Evolutionary conservation across 2,113 vertebrate genomes (phyloP).

Genomic region (Corythornis madagascariensis): DNA sequence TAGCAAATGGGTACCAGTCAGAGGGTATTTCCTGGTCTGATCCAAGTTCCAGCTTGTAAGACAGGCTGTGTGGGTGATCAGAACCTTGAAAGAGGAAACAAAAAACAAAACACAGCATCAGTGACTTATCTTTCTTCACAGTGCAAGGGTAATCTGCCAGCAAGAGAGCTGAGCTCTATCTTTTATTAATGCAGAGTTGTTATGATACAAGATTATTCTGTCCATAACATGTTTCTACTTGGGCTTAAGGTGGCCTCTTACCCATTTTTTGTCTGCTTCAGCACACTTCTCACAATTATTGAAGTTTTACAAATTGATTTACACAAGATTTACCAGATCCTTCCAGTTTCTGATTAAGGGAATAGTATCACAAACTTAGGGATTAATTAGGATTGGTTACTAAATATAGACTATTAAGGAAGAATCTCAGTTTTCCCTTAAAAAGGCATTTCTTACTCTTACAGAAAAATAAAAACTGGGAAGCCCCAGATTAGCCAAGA

Average conservation of each 20-base stretch:
- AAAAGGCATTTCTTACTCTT: not conserved
- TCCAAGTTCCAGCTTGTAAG: constrained; percentile 93
- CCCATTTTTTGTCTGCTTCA: not conserved
- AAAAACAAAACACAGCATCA: not conserved
- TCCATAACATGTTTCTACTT: not conserved
- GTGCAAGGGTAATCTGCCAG: not conserved
- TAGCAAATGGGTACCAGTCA: constrained; percentile 92
- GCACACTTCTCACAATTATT: not conserved
- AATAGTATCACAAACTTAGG: not conserved
- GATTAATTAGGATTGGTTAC: not conserved
- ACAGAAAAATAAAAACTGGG: not conserved
- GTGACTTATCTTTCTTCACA: not conserved
- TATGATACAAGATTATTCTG: not conserved
- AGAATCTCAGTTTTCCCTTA: not conserved
- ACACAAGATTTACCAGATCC: not conserved
- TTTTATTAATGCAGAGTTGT: not conserved
- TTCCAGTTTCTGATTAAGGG: not conserved
- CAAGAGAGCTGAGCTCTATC: not conserved
- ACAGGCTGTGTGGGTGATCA: constrained; percentile 92
- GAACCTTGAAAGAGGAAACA: constrained; percentile 74
- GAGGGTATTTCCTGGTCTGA: constrained; percentile 95
- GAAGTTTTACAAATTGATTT: not conserved
- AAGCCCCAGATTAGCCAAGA: not conserved
- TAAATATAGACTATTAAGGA: not conserved
- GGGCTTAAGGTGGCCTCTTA: not conserved